These are phyloP conservation scores for Phengaris alcon DNA, from an alignment of 2,888 invertebrate species.

Conservation along the genomic window DNA sequence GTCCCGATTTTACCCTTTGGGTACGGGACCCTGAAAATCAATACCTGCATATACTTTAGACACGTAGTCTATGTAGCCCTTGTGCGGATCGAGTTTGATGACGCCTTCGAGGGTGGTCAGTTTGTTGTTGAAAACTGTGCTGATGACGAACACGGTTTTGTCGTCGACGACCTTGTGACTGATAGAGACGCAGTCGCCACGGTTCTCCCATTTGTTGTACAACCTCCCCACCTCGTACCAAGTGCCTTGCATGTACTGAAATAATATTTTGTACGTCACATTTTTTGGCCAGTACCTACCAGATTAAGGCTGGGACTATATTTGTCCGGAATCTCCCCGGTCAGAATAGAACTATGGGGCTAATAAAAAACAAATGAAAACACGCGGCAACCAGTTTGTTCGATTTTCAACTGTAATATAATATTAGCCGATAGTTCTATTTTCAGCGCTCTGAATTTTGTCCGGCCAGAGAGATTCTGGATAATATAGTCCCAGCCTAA, in stretches of 20 bases:
- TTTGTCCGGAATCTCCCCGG: no score
- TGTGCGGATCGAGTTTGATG: not conserved
- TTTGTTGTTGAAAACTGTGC: not conserved
- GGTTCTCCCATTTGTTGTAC: conserved; percentile 17
- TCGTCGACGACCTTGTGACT: not conserved
- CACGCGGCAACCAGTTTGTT: no score
- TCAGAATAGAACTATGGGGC: no score
- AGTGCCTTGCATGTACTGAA: not conserved
- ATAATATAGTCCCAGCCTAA: no score
- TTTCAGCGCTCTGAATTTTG: no score
- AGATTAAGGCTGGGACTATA: no score
- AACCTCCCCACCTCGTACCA: conserved; percentile 11
- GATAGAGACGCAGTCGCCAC: not conserved
- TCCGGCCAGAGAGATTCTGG: no score
- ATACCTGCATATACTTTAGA: conserved; percentile 2
- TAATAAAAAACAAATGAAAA: no score
- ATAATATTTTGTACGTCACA: not conserved
- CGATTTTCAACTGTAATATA: no score
- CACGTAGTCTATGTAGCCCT: not conserved
- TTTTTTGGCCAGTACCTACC: no score
- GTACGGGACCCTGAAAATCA: not conserved
- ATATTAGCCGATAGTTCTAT: no score
- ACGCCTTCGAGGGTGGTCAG: not conserved
- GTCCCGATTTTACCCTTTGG: no score
- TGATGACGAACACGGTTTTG: not conserved